These are phyloP conservation scores for Atethmia centrago DNA, from an alignment of 2,888 invertebrate genomes.

Conservation along the genomic window DNA sequence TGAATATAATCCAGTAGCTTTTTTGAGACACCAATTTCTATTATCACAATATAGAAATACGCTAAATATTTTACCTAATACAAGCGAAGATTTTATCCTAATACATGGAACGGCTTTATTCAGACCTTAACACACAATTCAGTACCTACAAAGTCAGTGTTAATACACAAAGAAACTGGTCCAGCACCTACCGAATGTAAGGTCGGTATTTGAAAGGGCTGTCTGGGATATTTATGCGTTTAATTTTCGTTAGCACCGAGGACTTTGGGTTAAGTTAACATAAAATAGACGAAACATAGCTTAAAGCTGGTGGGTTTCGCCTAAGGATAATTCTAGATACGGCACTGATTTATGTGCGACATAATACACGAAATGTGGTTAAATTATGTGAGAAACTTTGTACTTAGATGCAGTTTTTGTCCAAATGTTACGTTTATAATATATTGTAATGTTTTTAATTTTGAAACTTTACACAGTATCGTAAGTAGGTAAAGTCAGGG, in stretches of 20 bases:
- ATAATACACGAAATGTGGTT: slow-evolving; percentile 10
- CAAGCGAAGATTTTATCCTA: slow-evolving; percentile 28
- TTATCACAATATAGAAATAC: not conserved
- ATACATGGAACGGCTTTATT: slow-evolving; percentile 19
- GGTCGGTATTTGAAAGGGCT: slow-evolving; percentile 89
- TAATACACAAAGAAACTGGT: slow-evolving; percentile 80
- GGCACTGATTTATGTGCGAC: slow-evolving; percentile 36
- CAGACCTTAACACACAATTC: slow-evolving; percentile 44
- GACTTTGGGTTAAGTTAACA: slow-evolving; percentile 46
- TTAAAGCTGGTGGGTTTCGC: slow-evolving; percentile 32
- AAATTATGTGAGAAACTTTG: slow-evolving; percentile 33
- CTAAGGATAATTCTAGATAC: slow-evolving; percentile 19
- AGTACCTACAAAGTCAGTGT: slow-evolving; percentile 66
- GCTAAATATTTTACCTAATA: not conserved
- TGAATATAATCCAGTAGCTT: not conserved
- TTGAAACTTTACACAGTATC: not conserved
- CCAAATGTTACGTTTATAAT: not conserved
- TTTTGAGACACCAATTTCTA: not conserved
- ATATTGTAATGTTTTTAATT: not conserved
- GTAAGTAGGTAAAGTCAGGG: too few species aligned
- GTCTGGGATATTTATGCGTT: slow-evolving; percentile 76
- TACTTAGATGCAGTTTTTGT: not conserved
- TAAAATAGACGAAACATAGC: slow-evolving; percentile 61
- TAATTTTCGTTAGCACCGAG: slow-evolving; percentile 69
- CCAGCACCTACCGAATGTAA: slow-evolving; percentile 73